phyloP scores from a whole-genome alignment of 1,140 invertebrate genomes.

The Bombus sibiricus region DNA sequence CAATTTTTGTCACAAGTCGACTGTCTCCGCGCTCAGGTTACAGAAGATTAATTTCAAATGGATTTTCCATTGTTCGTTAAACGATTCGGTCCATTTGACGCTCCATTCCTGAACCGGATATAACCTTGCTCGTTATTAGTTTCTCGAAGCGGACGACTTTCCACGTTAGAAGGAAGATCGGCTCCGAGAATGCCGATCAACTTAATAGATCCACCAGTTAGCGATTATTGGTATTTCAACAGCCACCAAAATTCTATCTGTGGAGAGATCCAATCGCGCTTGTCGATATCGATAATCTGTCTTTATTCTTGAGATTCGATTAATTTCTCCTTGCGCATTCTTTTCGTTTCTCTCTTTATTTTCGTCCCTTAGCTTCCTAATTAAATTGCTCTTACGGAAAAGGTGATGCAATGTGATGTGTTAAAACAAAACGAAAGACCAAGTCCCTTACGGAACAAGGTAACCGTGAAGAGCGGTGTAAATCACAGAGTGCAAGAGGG shows the following conservation, averaged over 20 bases:
- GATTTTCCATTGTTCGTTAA: constrained; percentile 51
- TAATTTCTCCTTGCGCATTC: background rate
- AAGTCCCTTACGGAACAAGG: background rate
- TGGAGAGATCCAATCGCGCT: background rate
- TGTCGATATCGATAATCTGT: background rate
- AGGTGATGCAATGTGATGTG: background rate
- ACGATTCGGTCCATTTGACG: constrained; percentile 12
- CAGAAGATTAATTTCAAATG: constrained; percentile 51
- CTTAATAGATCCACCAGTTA: constrained; percentile 13
- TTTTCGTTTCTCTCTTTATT: too few species aligned
- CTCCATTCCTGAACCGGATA: background rate
- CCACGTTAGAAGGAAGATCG: too few species aligned
- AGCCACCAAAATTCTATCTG: background rate
- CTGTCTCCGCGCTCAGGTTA: background rate
- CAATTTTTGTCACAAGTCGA: constrained; percentile 31
- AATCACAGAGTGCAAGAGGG: background rate
- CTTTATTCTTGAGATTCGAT: constrained; percentile 12
- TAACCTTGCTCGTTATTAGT: constrained; percentile 34
- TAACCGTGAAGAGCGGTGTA: background rate
- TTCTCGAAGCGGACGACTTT: background rate
- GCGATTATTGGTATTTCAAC: constrained; percentile 11
- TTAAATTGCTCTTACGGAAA: background rate
- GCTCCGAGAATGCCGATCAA: background rate
- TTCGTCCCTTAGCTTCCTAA: background rate
- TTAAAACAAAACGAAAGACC: background rate